phyloP scores from a whole-genome alignment of 2,888 invertebrate species.

The Aphodius sticticus region DNA sequence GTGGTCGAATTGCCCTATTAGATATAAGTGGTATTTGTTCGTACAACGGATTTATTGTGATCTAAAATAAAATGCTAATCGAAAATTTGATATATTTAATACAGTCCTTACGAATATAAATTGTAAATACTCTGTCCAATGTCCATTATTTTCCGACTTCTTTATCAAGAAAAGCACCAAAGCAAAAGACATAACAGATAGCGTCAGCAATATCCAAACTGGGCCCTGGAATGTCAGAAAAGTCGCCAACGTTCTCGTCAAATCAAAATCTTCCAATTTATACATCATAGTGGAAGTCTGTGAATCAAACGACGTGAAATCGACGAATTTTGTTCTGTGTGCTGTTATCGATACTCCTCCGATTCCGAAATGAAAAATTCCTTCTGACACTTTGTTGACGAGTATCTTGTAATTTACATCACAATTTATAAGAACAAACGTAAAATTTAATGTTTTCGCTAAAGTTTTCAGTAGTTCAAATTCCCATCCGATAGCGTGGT shows the following conservation, averaged over 20 bases:
- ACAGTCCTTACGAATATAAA: not conserved
- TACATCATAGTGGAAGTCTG: not conserved
- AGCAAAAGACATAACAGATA: slow-evolving; percentile 27
- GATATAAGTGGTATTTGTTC: not conserved
- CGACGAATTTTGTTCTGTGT: slow-evolving; percentile 33
- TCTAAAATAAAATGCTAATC: not conserved
- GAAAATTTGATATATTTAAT: not conserved
- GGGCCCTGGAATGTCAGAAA: slow-evolving; percentile 39
- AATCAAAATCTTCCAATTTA: slow-evolving; percentile 41
- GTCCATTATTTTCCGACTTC: not conserved
- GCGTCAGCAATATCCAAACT: slow-evolving; percentile 36
- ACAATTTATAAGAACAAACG: not conserved
- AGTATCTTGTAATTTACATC: slow-evolving; percentile 16
- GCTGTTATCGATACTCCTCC: slow-evolving; percentile 42
- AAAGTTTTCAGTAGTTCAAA: slow-evolving; percentile 33
- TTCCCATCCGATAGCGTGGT: slow-evolving; percentile 40
- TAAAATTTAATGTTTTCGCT: not conserved
- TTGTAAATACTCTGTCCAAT: not conserved
- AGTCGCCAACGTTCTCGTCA: slow-evolving; percentile 32
- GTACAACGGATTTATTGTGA: not conserved
- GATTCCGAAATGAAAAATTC: slow-evolving; percentile 41
- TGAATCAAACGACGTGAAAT: slow-evolving; percentile 35
- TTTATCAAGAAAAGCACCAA: not conserved
- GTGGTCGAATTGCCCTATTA: not conserved
- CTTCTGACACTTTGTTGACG: slow-evolving; percentile 27